phyloP scores from a whole-genome alignment of 2,113 vertebrate genomes.

The Nanorana parkeri region DNA sequence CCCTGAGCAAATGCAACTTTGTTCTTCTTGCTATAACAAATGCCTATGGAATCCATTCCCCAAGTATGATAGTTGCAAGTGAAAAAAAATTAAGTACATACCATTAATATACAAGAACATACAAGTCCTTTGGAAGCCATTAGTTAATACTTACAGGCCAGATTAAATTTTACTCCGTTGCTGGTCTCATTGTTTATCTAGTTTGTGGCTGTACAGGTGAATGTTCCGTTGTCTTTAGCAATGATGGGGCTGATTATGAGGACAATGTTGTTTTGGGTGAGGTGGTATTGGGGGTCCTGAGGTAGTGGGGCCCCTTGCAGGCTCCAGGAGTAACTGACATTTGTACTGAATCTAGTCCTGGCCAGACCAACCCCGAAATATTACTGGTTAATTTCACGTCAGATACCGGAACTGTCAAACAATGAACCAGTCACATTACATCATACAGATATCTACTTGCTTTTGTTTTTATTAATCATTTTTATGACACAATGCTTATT shows the following conservation, averaged over 20 bases:
- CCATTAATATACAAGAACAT: too few relatives aligned
- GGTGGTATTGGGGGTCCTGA: neutral
- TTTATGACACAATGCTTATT: too few relatives aligned
- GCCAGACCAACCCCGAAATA: neutral
- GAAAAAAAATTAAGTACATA: too few relatives aligned
- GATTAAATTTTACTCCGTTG: neutral
- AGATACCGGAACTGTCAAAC: constrained; percentile 3
- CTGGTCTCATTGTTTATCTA: neutral
- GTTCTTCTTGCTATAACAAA: too few relatives aligned
- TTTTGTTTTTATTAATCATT: too few relatives aligned
- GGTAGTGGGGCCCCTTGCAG: constrained; percentile 3
- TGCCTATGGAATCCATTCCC: too few relatives aligned
- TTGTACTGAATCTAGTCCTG: constrained; percentile 6
- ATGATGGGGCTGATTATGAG: constrained; percentile 28
- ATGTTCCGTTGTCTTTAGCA: constrained; percentile 2
- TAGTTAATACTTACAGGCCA: constrained; percentile 32
- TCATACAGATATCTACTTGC: neutral
- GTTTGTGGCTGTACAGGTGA: constrained; percentile 33
- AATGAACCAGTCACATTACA: neutral
- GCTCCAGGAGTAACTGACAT: constrained; percentile 20
- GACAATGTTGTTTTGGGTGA: neutral
- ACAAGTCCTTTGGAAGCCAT: too few relatives aligned
- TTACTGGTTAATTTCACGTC: neutral
- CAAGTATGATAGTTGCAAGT: too few relatives aligned
- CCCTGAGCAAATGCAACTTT: too few relatives aligned